phyloP scores from a whole-genome alignment of 2,113 vertebrate genomes.

The Thomomys bottae region DNA sequence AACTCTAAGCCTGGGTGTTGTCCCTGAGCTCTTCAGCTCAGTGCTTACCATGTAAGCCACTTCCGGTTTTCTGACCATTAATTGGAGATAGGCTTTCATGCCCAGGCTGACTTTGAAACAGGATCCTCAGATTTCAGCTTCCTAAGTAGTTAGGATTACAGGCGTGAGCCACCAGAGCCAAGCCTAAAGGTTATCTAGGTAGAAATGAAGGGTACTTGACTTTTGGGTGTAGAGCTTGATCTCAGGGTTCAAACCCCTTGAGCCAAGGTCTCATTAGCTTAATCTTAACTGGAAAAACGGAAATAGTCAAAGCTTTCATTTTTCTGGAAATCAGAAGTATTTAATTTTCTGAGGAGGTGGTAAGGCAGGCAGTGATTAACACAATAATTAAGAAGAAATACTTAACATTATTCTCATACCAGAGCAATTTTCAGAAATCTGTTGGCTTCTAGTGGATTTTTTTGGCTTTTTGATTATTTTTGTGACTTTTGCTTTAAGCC shows the following conservation, averaged over 20 bases:
- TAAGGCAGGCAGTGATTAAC: conserved; percentile 56
- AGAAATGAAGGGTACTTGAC: conserved; percentile 48
- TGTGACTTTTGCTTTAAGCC: conserved; percentile 29
- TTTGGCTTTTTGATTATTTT: not conserved
- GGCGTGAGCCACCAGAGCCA: no score
- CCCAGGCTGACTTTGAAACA: no score
- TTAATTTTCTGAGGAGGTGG: conserved; percentile 45
- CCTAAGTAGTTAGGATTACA: no score
- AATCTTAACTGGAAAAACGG: conserved; percentile 28
- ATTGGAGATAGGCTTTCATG: no score
- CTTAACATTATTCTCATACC: conserved; percentile 61
- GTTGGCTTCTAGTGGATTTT: conserved; percentile 35
- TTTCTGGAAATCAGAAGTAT: conserved; percentile 39
- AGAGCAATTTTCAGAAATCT: conserved; percentile 48
- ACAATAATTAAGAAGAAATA: conserved; percentile 49
- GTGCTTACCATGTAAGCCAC: no score
- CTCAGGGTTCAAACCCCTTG: no score
- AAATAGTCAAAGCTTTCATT: conserved; percentile 1
- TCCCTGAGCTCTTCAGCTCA: no score
- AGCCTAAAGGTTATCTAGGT: no score
- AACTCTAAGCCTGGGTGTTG: no score
- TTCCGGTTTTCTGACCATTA: no score
- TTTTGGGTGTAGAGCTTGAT: not conserved
- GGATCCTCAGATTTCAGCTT: no score
- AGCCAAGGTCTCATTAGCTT: no score